Base-by-base conservation (phyloP, 2,113 vertebrate species). In the Pangasianodon gigas region DNA sequence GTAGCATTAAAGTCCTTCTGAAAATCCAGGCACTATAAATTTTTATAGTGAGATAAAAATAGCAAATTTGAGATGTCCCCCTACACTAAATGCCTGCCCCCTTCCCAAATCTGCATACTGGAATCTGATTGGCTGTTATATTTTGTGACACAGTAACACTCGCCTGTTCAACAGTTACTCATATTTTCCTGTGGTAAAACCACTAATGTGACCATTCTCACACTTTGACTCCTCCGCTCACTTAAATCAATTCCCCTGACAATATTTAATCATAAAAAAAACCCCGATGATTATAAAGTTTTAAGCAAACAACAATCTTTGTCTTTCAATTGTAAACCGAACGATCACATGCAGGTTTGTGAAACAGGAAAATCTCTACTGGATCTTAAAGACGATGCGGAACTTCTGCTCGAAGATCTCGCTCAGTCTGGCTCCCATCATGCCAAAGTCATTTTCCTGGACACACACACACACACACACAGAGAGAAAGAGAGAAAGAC, bases 391-490 rank as follows among this genome's bases (percentile, higher is more conserved):
- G 80, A 92, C 88, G 0, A 14, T 94, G n/a, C 86, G 90, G 26
- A 96, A 92, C 52, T 94, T 91, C n/a, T 0, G 4, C 4, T 95
- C 90, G 90, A 96, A 96, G 18, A 93, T 58, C 41, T 91, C 26
- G 67, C 89, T 93, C 52, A 96, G 92, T 51, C 24, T 90, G 52
- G 81, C 14, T 0, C 93, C 93, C 21, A 82, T 54, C 1, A 13
- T n/a, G 3, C 79, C 41, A 51, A 92, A 84, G 58, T 91, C 88
- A 71, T 95, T 93, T 1, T 81, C 74, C 96, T 96, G 92, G 2
- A 92, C 48, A 91, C 13, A 92, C 6, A 37, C 81, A 83, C 16
- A 56, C 51, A 0, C 77, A 84, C 19, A 85, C 4, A 65, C 11
- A 91, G 2, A 91, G 32, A 83, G 7, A 89, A 24, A 46, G 2